Conservation (phyloP, 2,888 invertebrate species). For the Alcis repandata region DNA sequence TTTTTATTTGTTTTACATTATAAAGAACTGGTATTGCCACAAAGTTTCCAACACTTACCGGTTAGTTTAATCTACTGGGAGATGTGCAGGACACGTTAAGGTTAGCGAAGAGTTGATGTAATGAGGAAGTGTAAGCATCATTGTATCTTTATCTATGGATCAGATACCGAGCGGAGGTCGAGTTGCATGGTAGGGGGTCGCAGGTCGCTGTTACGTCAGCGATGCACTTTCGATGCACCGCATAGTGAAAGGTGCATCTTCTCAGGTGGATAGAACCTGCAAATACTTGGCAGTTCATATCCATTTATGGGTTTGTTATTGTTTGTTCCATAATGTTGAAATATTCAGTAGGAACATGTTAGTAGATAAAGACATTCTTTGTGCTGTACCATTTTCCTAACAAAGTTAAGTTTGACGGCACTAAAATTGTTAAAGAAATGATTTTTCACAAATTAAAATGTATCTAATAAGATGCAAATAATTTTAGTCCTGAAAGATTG, state of each 20-base stretch:
- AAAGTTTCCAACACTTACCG: background rate
- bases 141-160: slow-evolving; percentile 9
- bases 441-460: no score
- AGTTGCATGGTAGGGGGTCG: slow-evolving; percentile 34
- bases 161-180: slow-evolving; percentile 17
- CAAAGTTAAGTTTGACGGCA: no score
- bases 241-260: slow-evolving; percentile 83
- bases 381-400: no score
- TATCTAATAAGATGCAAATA: no score
- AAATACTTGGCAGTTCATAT: background rate
- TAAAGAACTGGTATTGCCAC: slow-evolving; percentile 9
- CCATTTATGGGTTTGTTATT: background rate
- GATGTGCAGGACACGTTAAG: slow-evolving; percentile 7
- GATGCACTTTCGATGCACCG: slow-evolving; percentile 80
- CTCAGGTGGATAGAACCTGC: slow-evolving; percentile 59
- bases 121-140: slow-evolving; percentile 21
- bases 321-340: background rate
- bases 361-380: no score
- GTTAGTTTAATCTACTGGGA: background rate
- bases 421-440: no score
- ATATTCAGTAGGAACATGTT: no score
- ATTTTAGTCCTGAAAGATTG: no score
- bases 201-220: slow-evolving; percentile 78
- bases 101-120: slow-evolving; percentile 9
- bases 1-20: slow-evolving; percentile 60